phyloP scores from a whole-genome alignment of 2,113 vertebrate genomes.

The Lucifuga dentata region DNA sequence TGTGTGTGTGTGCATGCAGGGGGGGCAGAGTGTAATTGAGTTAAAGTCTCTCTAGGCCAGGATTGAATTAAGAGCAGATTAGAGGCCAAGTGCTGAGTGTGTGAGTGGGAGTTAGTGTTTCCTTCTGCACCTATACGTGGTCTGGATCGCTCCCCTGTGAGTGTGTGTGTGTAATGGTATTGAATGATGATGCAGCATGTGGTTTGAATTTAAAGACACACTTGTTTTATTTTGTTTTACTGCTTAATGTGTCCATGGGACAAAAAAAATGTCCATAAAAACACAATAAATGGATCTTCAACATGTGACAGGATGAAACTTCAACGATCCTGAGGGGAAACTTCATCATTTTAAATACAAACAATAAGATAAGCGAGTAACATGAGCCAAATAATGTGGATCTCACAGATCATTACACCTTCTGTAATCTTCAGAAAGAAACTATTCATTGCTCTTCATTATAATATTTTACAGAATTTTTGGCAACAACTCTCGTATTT shows the following conservation, averaged over 20 bases:
- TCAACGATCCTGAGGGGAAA: background rate
- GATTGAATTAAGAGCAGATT: conserved; percentile 67
- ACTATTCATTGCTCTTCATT: too few relatives aligned
- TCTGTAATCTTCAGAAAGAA: too few relatives aligned
- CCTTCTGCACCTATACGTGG: conserved; percentile 2
- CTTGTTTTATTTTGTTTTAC: conserved; percentile 7
- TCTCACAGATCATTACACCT: too few relatives aligned
- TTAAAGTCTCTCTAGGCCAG: conserved; percentile 55
- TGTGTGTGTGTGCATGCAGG: conserved; percentile 32
- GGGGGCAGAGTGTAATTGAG: conserved; percentile 54
- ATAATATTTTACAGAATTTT: too few relatives aligned
- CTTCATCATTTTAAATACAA: conserved; percentile 7
- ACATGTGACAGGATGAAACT: background rate
- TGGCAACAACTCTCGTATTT: too few relatives aligned
- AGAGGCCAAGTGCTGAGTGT: conserved; percentile 50
- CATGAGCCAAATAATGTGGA: too few relatives aligned
- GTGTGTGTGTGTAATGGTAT: conserved; percentile 1
- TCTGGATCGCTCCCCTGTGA: conserved; percentile 30
- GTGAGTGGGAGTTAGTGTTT: conserved; percentile 11
- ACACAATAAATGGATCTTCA: background rate
- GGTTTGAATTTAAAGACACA: conserved; percentile 10
- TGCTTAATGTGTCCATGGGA: too few relatives aligned
- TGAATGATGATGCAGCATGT: conserved; percentile 34
- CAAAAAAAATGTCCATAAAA: background rate
- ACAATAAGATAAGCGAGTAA: too few relatives aligned